A percentile compares a stretch with the other conserved stretches of the same genome.
phyloP scores from a whole-genome alignment of 2,113 vertebrate species.

The Halichoerus grypus region DNA sequence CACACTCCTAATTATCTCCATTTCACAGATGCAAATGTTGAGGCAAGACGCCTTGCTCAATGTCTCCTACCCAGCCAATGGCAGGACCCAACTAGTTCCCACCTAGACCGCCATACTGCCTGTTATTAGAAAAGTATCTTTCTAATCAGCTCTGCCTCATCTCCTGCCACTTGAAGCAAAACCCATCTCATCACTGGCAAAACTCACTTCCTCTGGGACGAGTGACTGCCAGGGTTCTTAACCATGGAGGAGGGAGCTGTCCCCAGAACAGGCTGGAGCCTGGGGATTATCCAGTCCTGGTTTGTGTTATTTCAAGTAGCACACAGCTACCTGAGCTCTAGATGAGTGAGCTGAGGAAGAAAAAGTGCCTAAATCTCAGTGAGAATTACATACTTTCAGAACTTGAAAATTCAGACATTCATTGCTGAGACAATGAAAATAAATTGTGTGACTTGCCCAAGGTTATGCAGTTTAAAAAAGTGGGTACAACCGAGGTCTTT shows the following conservation, averaged over 20 bases:
- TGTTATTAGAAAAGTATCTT: background rate
- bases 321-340: background rate
- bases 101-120: background rate
- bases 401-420: background rate
- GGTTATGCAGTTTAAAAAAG: background rate
- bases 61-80: background rate
- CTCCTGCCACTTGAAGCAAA: background rate
- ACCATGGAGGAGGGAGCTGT: background rate
- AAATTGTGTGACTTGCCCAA: background rate
- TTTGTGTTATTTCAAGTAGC: background rate
- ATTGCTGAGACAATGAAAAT: background rate
- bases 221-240: background rate
- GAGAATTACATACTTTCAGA: background rate
- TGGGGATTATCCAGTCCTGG: rapidly evolving
- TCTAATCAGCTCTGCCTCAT: background rate
- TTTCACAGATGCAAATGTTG: background rate
- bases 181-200: background rate
- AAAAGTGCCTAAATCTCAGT: background rate
- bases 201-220: background rate
- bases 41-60: background rate
- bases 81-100: background rate
- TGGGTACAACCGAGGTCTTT: background rate
- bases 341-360: background rate
- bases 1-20: background rate
- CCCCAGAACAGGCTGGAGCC: background rate